Conservation (phyloP, 1,140 invertebrate species). For the Onthophagus taurus region DNA sequence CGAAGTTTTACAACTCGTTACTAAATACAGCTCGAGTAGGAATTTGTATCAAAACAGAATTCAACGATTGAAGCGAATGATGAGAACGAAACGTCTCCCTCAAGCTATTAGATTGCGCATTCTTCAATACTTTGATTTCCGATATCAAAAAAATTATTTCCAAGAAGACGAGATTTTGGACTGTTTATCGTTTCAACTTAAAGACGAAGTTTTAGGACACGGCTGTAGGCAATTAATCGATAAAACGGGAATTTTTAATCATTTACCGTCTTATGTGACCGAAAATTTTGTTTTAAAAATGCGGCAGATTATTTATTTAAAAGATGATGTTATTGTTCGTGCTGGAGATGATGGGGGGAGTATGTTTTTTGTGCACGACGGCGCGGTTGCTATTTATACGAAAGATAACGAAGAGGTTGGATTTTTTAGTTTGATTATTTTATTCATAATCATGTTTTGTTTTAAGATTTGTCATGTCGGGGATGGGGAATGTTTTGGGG, state of each 20-base stretch:
- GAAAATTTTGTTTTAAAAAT: constrained; percentile 20
- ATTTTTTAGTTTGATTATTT: not conserved
- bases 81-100: constrained; percentile 5
- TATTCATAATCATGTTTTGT: not conserved
- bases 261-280: constrained; percentile 21
- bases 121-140: constrained; percentile 10
- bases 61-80: constrained; percentile 5
- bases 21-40: constrained; percentile 4
- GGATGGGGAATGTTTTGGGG: constrained; percentile 30
- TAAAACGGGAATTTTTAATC: constrained; percentile 23
- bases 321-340: constrained; percentile 39
- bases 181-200: not conserved
- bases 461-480: constrained; percentile 25
- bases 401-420: constrained; percentile 45
- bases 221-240: constrained; percentile 13
- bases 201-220: not conserved
- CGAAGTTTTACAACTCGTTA: constrained; percentile 10
- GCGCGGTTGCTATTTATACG: constrained; percentile 46
- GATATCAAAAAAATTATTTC: constrained; percentile 7
- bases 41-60: constrained; percentile 7
- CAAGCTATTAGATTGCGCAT: not conserved
- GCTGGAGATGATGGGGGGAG: constrained; percentile 44
- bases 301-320: constrained; percentile 24
- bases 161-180: constrained; percentile 2
- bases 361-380: constrained; percentile 49